Conservation (phyloP, 2,888 invertebrate genomes). For the Rhorus exstirpatorius region DNA sequence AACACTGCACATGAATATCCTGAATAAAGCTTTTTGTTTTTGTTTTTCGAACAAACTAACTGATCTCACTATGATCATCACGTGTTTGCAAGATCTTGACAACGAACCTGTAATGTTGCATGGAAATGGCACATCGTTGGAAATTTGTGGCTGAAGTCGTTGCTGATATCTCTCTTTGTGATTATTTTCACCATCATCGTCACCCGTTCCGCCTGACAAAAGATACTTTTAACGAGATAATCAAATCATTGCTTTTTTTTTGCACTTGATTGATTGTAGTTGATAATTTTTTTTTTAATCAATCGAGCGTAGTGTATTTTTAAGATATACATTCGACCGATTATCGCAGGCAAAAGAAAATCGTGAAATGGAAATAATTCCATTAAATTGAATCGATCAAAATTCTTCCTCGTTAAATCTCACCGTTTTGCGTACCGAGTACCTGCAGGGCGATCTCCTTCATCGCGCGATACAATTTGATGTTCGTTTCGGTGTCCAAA, state of each 20-base stretch:
- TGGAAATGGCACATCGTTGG: conserved; percentile 76
- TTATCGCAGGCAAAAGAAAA: not conserved
- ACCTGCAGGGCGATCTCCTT: conserved; percentile 68
- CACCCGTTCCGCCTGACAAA: conserved; percentile 71
- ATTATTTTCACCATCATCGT: conserved; percentile 62
- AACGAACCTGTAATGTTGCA: conserved; percentile 79
- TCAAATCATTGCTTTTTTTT: not conserved
- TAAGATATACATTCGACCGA: not conserved
- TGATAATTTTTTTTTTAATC: not conserved
- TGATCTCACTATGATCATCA: not conserved
- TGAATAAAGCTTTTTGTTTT: too few species aligned
- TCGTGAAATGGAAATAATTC: not conserved
- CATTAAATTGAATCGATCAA: not conserved
- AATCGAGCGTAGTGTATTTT: not conserved
- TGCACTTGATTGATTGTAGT: not conserved
- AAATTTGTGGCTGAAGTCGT: conserved; percentile 73
- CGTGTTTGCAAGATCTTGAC: not conserved
- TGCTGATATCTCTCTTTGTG: conserved; percentile 55
- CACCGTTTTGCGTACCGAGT: conserved; percentile 71
- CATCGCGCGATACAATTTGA: conserved; percentile 69
- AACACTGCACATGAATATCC: not conserved
- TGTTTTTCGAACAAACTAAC: too few species aligned
- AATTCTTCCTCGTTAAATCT: conserved; percentile 8
- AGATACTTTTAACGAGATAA: not conserved
- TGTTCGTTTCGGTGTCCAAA: conserved; percentile 73